Evolutionary conservation across 2,888 invertebrate genomes (phyloP), one percentile per base, ranked within the genome.

Genomic region (Pherbina coryleti): DNA sequence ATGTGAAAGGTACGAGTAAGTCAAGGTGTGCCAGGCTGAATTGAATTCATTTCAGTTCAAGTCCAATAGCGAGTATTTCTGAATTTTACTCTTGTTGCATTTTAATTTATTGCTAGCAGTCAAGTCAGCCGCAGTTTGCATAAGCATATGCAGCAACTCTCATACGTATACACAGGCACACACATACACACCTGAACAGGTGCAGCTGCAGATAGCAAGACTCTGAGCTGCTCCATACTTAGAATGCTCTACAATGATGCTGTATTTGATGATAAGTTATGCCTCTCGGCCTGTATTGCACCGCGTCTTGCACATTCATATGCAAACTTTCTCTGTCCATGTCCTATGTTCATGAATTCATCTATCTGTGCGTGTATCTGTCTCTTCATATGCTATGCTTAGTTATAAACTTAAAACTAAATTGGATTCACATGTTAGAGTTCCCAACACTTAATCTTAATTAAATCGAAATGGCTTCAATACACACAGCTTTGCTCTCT

Each of bases 361-460:
- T 44, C 25, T 11, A 31, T 4, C 51, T 49, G 57, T 3, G 17
- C 44, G 49, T 74, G 44, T 57, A 4, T 73, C 14, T 44, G 28
- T 28, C 22, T 74, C n/a, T 64, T 37, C 4, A 34, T 67, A 8
- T 19, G 34, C 71, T 55, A 64, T 49, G 53, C 55, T 51, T 49
- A 55, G 70, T 66, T 76, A 76, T 71, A 78, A 79, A 79, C 81
- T 82, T 74, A 75, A 81, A 82, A 81, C 81, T 79, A 80, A 84
- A 84, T 82, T 83, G 79, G 81, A 83, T 81, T 82, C 79, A 84
- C 83, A 83, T 83, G 83, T 81, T 83, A 79, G 81, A 82, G 80
- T 81, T 82, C 82, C 82, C 82, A 82, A 80, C 81, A 79, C 82
- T 83, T 84, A 82, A 82, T 84, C 83, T 83, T 83, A 84, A 83